Percentiles rank a stretch among this genome's conserved stretches.
These are phyloP conservation scores for Drosophila insularis DNA, from an alignment of 1,140 invertebrate genomes.

Conservation along the genomic window DNA sequence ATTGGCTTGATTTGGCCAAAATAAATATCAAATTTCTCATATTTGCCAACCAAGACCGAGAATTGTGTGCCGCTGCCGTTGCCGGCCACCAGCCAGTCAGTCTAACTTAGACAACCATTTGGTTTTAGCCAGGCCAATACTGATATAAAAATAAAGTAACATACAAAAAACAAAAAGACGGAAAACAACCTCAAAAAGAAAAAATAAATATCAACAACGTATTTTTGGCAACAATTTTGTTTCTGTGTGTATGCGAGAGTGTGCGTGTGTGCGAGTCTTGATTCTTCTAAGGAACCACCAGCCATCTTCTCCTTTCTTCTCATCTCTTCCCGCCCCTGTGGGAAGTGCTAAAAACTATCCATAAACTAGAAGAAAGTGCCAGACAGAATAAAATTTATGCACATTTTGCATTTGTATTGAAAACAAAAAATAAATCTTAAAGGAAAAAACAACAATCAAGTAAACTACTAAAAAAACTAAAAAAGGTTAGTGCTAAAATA, in stretches of 20 bases:
- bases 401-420: background rate
- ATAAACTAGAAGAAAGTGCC: constrained; percentile 1
- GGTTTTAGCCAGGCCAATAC: constrained; percentile 7
- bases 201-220: background rate
- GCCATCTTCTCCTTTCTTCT: background rate
- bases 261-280: background rate
- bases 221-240: constrained; percentile 40
- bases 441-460: background rate
- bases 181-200: too few species aligned
- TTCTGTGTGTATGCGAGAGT: background rate
- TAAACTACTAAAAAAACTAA: background rate
- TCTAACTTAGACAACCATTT: constrained; percentile 8
- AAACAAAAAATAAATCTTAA: background rate
- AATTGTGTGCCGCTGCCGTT: constrained; percentile 28
- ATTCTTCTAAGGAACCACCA: background rate
- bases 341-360: constrained; percentile 8
- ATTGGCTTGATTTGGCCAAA: constrained; percentile 63
- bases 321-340: background rate
- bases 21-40: constrained; percentile 70
- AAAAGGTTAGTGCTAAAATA: background rate
- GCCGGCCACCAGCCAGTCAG: constrained; percentile 11
- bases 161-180: background rate
- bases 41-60: constrained; percentile 44
- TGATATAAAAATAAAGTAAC: constrained; percentile 32
- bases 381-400: constrained; percentile 1